Evolutionary conservation across 2,797 vertebrate genomes (phyloP).

Genomic region (Anas acuta): DNA sequence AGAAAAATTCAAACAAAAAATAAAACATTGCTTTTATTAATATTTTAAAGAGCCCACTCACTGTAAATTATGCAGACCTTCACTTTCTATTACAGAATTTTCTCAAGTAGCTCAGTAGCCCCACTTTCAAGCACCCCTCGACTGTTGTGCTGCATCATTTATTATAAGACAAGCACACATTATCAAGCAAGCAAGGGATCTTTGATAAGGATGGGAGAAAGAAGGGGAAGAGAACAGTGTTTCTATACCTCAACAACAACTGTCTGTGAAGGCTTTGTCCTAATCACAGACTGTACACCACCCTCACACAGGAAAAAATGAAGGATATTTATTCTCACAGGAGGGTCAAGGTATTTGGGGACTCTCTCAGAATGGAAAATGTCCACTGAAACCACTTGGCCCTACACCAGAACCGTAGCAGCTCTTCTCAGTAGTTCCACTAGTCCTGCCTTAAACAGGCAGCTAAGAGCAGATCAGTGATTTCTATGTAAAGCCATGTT

Average conservation of each 20-base stretch:
- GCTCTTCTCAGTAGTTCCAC: background rate
- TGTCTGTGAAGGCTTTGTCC: background rate
- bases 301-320: background rate
- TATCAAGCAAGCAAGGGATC: background rate
- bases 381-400: background rate
- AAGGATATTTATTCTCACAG: background rate
- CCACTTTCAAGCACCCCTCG: background rate
- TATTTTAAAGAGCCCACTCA: background rate
- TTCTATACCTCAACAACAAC: background rate
- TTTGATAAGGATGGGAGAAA: background rate
- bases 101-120: background rate
- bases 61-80: background rate
- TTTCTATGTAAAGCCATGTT: background rate
- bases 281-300: background rate
- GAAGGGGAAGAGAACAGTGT: background rate
- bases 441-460: background rate
- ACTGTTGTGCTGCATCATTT: background rate
- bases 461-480: background rate
- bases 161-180: background rate
- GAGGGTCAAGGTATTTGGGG: background rate
- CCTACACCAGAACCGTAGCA: too few species aligned
- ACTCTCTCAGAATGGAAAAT: background rate
- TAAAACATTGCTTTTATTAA: background rate
- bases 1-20: conserved; percentile 34
- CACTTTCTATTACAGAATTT: background rate